phyloP scores from a whole-genome alignment of 1,140 invertebrate genomes.

The Drosophila azteca region DNA sequence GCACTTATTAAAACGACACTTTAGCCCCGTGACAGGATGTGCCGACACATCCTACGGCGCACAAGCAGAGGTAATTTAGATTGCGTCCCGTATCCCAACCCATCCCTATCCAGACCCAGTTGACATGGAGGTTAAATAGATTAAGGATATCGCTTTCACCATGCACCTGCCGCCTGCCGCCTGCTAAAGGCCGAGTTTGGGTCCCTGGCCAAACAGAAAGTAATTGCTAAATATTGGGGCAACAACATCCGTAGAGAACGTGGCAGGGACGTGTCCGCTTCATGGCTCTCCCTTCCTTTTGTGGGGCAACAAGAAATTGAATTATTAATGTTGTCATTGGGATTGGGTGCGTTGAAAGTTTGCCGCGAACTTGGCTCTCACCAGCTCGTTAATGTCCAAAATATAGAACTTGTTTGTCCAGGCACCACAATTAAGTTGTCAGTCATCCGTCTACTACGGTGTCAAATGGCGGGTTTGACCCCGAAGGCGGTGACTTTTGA shows the following conservation, averaged over 20 bases:
- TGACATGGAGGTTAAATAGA: conserved; percentile 80
- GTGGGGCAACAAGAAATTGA: conserved; percentile 60
- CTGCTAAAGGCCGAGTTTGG: neutral
- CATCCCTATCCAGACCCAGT: conserved; percentile 44
- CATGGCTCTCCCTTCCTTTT: neutral
- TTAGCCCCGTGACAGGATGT: conserved; percentile 59
- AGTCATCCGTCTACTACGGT: conserved; percentile 39
- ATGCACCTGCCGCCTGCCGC: conserved; percentile 39
- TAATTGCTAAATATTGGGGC: conserved; percentile 80
- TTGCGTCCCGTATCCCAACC: conserved; percentile 41
- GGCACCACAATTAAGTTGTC: conserved; percentile 74
- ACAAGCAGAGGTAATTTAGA: conserved; percentile 72
- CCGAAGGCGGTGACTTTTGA: conserved; percentile 47
- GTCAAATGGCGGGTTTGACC: conserved; percentile 25
- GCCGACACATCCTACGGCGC: conserved; percentile 63
- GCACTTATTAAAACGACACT: conserved; percentile 79
- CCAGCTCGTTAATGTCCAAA: conserved; percentile 40
- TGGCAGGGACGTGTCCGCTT: conserved; percentile 17
- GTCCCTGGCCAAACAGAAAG: conserved; percentile 57
- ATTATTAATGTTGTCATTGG: conserved; percentile 81
- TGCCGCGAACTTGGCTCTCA: conserved; percentile 44
- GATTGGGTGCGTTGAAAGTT: conserved; percentile 58
- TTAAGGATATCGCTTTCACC: conserved; percentile 76
- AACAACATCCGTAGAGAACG: conserved; percentile 31
- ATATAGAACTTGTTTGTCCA: conserved; percentile 63